Base-by-base conservation (phyloP, 2,113 vertebrate species). In the Lophius piscatorius region DNA sequence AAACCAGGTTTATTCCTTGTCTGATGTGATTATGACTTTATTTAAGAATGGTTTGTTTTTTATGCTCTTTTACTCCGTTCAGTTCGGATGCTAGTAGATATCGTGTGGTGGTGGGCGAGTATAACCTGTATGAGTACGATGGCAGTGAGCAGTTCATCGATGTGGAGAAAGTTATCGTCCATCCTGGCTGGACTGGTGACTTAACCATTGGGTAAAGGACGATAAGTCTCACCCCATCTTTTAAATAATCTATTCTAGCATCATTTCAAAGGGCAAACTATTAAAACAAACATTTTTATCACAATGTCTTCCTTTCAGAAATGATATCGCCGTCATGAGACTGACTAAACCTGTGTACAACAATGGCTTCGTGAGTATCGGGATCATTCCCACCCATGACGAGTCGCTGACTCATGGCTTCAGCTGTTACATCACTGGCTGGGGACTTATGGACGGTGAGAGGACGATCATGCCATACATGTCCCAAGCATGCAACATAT, bases 321-420 rank as follows among this genome's bases (percentile, higher is more conserved):
- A 85, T 21, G 89, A 91, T 21, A 89, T 90, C 24, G 89, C 91
- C 29, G 20, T 92, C 38, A 17, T 93, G 73, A 80, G 0, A 47
- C 74, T 93, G 2, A 0, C 18, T 0, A 8, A 44, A 17, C 33
- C 79, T 7, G 60, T 83, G 17, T 79, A 58, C 5, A 2, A 29
- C 63, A 92, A 88, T 0, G 75, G 90, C 9, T 84, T 62, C 0
- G 41, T 89, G 12, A 54, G 68, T 1, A 2, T 87, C 1, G 87
- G 59, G 24, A 0, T n/a, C 0, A 72, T 92, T 5, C 88, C 90
- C 6, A 0, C 3, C 0, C 10, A 23, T 28, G 68, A 4, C 1
- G 8, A 83, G 4, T 57, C 29, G 23, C 4, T 93, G 22, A 85
- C 89, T 59, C 56, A 74, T 52, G 29, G 8, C 2, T 68, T 75